Evolutionary conservation across 2,888 invertebrate genomes (phyloP).

Genomic region (Dichetophora obliterata): DNA sequence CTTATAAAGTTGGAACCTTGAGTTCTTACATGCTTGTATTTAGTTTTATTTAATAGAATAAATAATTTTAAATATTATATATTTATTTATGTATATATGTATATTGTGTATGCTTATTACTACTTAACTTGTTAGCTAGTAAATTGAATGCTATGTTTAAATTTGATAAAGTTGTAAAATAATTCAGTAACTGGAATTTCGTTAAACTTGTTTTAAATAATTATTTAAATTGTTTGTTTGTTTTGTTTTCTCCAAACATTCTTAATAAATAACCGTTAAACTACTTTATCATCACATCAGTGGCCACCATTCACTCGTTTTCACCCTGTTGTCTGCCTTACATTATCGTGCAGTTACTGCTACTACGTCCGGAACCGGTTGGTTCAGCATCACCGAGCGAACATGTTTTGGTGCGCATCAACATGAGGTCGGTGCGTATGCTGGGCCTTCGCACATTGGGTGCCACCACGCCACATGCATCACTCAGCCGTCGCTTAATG

Average conservation of each 20-base stretch:
- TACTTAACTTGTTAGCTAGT: background rate
- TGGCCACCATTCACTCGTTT: too few species aligned
- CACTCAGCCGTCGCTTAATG: constrained; percentile 85
- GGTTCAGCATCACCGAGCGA: constrained; percentile 78
- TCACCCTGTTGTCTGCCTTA: constrained; percentile 42
- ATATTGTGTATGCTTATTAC: background rate
- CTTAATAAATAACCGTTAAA: too few species aligned
- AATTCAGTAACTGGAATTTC: background rate
- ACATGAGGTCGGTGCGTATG: constrained; percentile 89
- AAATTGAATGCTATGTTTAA: background rate
- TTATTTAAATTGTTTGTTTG: background rate
- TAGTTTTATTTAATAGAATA: too few species aligned
- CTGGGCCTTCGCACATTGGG: constrained; percentile 89
- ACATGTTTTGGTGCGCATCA: constrained; percentile 87
- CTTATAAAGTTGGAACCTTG: constrained; percentile 6
- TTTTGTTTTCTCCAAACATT: too few species aligned
- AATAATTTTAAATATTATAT: constrained; percentile 9
- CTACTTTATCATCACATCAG: too few species aligned
- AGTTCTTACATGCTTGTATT: background rate
- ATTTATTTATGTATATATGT: constrained; percentile 35
- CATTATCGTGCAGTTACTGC: constrained; percentile 58
- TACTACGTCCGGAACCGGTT: constrained; percentile 63
- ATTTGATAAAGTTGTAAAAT: background rate
- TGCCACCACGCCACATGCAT: constrained; percentile 91
- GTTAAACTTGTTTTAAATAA: background rate